Conservation (phyloP, 2,113 vertebrate genomes). For the Protobothrops flavoviridis region DNA sequence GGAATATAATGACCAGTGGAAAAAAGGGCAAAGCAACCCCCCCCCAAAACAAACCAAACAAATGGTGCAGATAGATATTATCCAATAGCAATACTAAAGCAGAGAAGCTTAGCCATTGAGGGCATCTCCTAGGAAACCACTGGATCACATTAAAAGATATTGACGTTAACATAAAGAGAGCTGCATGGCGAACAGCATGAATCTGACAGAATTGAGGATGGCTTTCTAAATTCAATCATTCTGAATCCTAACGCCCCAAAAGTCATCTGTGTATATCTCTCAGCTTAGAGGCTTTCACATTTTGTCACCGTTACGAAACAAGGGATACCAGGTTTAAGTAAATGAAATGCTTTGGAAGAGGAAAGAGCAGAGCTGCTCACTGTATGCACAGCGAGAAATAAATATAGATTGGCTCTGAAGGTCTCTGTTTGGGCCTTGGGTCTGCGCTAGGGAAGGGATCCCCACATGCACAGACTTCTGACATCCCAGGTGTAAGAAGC, state of each 20-base stretch:
- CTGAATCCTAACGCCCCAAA: constrained; percentile 46
- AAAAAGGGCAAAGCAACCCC: constrained; percentile 60
- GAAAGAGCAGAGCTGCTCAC: not conserved
- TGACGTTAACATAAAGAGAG: constrained; percentile 73
- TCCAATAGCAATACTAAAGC: constrained; percentile 64
- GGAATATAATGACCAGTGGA: constrained; percentile 64
- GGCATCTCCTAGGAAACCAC: constrained; percentile 81
- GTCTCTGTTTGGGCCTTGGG: not conserved
- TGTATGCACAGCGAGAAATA: not conserved
- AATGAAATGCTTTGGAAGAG: not conserved
- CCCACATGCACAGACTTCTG: not conserved
- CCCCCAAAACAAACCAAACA: constrained; percentile 69
- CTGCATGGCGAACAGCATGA: constrained; percentile 60
- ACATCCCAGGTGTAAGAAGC: not conserved
- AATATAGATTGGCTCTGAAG: not conserved
- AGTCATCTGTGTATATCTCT: not conserved
- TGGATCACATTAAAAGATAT: constrained; percentile 73
- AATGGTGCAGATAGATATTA: constrained; percentile 72
- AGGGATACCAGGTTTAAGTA: not conserved
- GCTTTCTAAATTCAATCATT: constrained; percentile 55
- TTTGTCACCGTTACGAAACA: constrained; percentile 29
- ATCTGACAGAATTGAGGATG: constrained; percentile 59
- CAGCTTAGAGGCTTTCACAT: constrained; percentile 35
- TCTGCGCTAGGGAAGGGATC: not conserved
- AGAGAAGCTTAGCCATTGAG: constrained; percentile 67